Percentiles rank a stretch among this genome's conserved stretches.
Evolutionary conservation across 2,888 invertebrate species (phyloP).

Genomic region (Apeira syringaria): DNA sequence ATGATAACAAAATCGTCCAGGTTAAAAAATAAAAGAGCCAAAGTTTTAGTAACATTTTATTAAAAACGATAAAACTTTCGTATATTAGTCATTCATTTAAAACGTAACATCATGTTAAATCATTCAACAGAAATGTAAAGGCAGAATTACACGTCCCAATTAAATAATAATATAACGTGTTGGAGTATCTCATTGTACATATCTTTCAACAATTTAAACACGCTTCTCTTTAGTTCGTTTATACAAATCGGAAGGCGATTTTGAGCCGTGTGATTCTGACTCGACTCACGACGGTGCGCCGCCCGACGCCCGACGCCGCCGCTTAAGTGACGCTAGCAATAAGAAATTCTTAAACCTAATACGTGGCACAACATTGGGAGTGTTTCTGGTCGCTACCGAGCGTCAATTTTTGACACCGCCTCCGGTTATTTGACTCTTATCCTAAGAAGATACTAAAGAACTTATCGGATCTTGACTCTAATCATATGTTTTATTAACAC

Average conservation of each 20-base stretch:
- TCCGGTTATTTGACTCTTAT: neutral
- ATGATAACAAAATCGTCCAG: no score
- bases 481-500: no score
- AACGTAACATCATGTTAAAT: conserved; percentile 63
- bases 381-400: neutral
- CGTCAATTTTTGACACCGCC: neutral
- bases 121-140: conserved; percentile 37
- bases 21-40: conserved; percentile 16
- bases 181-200: no score
- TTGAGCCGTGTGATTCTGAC: neutral
- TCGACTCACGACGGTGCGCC: neutral
- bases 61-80: conserved; percentile 74
- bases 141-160: neutral
- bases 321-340: neutral
- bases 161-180: no score
- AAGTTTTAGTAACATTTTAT: conserved; percentile 60
- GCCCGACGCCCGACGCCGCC: neutral
- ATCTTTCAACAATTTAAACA: no score
- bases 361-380: neutral
- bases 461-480: no score
- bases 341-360: neutral
- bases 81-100: conserved; percentile 57
- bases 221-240: no score
- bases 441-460: no score
- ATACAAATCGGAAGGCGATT: neutral